Evolutionary conservation across 37 sponge, comb jelly and placozoan genomes (phyloP).

Genomic region (Spongia lamella): DNA sequence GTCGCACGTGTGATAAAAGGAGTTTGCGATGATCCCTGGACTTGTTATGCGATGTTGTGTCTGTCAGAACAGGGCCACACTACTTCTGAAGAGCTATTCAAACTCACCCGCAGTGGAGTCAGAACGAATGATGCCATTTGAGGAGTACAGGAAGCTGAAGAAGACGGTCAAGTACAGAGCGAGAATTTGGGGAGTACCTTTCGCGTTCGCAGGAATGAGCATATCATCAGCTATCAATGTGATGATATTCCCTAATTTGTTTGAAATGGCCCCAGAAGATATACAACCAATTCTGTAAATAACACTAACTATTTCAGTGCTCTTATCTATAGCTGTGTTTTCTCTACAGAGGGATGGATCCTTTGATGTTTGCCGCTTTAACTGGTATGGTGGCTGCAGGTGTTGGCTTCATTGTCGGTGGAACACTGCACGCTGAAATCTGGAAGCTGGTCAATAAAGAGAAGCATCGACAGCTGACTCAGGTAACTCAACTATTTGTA

Average conservation of each 20-base stretch:
- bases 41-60: no score
- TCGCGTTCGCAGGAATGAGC: slow-evolving; percentile 47
- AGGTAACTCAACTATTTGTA: no score
- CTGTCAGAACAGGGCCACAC: not conserved
- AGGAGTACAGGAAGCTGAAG: slow-evolving; percentile 78
- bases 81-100: not conserved
- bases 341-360: slow-evolving; percentile 82
- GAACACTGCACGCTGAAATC: slow-evolving; percentile 44
- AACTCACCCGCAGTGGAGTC: not conserved
- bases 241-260: slow-evolving; percentile 53
- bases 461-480: slow-evolving; percentile 28
- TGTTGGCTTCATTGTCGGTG: slow-evolving; percentile 63
- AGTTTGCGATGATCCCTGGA: no score
- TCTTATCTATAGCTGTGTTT: not conserved
- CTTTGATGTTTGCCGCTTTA: slow-evolving; percentile 71
- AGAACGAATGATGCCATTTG: slow-evolving; percentile 64
- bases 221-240: slow-evolving; percentile 64
- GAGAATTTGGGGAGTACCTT: slow-evolving; percentile 76
- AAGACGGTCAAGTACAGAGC: slow-evolving; percentile 55
- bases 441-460: slow-evolving; percentile 65
- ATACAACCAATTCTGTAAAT: slow-evolving; percentile 73
- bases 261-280: slow-evolving; percentile 77
- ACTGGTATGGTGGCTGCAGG: slow-evolving; percentile 70
- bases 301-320: no score
- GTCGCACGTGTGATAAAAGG: no score